Conservation (phyloP, 2,797 vertebrate species). For the Gymnoscopelus braueri region DNA sequence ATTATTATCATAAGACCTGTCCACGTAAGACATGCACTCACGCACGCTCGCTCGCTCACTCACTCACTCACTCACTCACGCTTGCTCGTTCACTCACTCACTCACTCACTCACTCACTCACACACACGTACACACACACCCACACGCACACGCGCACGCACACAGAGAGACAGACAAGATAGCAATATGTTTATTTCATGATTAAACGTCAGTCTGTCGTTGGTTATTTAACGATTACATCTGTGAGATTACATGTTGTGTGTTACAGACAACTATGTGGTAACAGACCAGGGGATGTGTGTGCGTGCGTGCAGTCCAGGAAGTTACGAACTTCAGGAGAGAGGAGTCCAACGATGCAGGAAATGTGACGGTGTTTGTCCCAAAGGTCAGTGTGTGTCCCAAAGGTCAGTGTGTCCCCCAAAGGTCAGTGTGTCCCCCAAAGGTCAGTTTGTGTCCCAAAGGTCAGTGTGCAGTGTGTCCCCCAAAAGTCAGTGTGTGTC, state of each 20-base stretch:
- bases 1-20: conserved; percentile 76
- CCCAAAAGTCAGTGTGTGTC: too few species aligned
- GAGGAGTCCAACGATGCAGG: conserved; percentile 88
- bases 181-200: too few species aligned
- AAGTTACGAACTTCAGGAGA: conserved; percentile 87
- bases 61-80: not conserved
- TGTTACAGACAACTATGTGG: conserved; percentile 89
- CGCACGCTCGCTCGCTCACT: not conserved
- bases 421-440: too few species aligned
- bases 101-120: not conserved
- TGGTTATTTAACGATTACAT: not conserved
- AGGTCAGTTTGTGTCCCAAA: too few species aligned
- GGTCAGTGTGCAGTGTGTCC: too few species aligned
- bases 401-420: too few species aligned
- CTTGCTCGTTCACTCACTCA: not conserved
- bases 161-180: conserved; percentile 26
- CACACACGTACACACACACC: too few species aligned
- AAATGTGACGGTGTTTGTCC: conserved; percentile 90
- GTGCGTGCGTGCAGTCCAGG: conserved; percentile 86
- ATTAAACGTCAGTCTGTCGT: too few species aligned
- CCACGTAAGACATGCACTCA: conserved; percentile 81
- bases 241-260: not conserved
- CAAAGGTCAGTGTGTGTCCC: conserved; percentile 81
- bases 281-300: conserved; percentile 88
- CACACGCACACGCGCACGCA: not conserved